A percentile compares a stretch with the other conserved stretches of the same genome.
Conservation (phyloP, 2,797 vertebrate genomes). For the Atherinosoma microstoma region DNA sequence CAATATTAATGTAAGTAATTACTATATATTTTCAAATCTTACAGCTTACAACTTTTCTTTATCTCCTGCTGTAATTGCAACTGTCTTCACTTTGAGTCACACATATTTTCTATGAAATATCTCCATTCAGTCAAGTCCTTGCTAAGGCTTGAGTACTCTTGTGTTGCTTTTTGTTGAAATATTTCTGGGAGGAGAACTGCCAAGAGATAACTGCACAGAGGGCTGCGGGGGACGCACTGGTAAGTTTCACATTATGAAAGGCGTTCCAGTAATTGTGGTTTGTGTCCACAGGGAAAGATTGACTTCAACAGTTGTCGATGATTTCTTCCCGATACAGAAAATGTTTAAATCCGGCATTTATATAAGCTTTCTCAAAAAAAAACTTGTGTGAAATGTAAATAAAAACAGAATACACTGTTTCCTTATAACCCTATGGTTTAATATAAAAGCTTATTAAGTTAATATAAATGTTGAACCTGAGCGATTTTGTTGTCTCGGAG, state of each 20-base stretch:
- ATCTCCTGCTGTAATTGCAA: constrained; percentile 58
- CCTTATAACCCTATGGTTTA: no score
- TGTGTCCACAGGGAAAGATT: constrained; percentile 10
- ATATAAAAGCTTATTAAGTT: no score
- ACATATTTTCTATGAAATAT: constrained; percentile 45
- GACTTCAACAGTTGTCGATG: background rate
- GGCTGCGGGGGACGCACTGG: constrained; percentile 31
- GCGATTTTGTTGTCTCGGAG: no score
- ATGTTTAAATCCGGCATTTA: background rate
- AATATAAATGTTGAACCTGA: no score
- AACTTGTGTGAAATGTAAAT: background rate
- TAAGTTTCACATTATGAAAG: constrained; percentile 31
- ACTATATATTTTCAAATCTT: constrained; percentile 8
- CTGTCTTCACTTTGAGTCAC: constrained; percentile 51
- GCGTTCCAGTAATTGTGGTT: constrained; percentile 4
- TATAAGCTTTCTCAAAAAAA: no score
- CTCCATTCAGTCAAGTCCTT: constrained; percentile 45
- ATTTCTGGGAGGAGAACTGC: constrained; percentile 56
- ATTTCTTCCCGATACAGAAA: background rate
- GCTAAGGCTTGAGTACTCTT: constrained; percentile 65
- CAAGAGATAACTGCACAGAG: constrained; percentile 29
- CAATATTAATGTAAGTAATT: constrained; percentile 7
- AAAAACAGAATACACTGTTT: background rate
- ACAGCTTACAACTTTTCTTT: constrained; percentile 15
- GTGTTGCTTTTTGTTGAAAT: constrained; percentile 57